Conservation (phyloP, 1,140 invertebrate species). For the Pseudomyrmex pallidus region DNA sequence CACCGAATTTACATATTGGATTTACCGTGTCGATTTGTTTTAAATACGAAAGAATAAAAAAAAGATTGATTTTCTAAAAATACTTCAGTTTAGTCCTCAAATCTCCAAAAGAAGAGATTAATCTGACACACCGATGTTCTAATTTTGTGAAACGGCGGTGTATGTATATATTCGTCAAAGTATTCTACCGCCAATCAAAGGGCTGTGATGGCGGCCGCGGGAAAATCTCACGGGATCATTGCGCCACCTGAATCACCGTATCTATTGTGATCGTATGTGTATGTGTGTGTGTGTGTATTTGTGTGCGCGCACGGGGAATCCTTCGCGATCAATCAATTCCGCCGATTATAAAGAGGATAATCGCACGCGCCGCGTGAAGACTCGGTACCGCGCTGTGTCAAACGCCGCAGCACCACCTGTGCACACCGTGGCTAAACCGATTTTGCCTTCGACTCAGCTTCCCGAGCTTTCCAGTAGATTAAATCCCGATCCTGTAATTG, state of each 20-base stretch:
- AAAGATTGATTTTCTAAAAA: no score
- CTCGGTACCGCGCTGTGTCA: constrained; percentile 48
- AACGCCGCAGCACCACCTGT: constrained; percentile 77
- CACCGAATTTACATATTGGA: no score
- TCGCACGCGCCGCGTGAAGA: constrained; percentile 43
- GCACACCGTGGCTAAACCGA: constrained; percentile 78
- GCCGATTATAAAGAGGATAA: constrained; percentile 46
- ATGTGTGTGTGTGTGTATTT: no score
- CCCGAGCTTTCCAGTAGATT: constrained; percentile 78
- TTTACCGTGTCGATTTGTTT: no score
- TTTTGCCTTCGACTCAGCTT: constrained; percentile 74
- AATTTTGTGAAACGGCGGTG: neutral
- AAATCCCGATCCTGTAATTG: constrained; percentile 76
- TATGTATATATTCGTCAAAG: neutral
- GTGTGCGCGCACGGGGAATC: neutral
- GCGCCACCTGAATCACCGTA: neutral
- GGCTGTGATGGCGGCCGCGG: neutral
- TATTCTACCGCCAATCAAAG: constrained; percentile 7
- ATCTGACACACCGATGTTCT: neutral
- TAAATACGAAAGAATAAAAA: no score
- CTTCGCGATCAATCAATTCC: constrained; percentile 42
- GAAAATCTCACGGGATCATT: constrained; percentile 5
- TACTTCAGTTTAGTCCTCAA: no score
- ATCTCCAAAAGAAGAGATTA: no score
- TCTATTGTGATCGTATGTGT: neutral